These are phyloP conservation scores for Bruchidius siliquastri DNA, from an alignment of 2,888 invertebrate species.

Conservation along the genomic window DNA sequence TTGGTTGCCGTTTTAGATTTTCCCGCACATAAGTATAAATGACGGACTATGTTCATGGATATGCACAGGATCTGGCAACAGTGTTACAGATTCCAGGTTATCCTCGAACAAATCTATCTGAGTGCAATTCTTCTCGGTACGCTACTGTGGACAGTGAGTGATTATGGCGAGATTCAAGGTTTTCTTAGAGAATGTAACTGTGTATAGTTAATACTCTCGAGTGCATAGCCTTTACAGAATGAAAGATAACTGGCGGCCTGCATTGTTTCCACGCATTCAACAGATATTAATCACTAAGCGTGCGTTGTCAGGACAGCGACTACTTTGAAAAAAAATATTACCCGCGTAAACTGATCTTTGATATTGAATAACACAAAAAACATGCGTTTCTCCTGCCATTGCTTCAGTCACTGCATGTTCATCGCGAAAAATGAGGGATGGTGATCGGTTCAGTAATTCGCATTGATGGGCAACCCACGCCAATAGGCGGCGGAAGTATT, in stretches of 20 bases:
- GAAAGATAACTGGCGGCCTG: not conserved
- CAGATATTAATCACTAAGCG: not conserved
- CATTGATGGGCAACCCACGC: too few species aligned
- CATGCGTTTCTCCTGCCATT: not conserved
- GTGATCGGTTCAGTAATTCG: too few species aligned
- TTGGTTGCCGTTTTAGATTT: too few species aligned
- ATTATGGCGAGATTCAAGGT: not conserved
- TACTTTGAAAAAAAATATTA: not conserved
- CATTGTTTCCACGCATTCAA: not conserved
- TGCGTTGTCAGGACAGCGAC: not conserved
- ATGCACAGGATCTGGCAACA: too few species aligned
- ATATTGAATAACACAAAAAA: not conserved
- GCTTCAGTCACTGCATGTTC: not conserved
- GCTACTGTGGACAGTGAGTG: not conserved
- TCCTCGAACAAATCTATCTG: not conserved
- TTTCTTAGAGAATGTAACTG: not conserved
- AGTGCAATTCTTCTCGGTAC: not conserved
- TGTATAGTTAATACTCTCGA: not conserved
- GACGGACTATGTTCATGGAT: too few species aligned
- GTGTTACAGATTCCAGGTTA: too few species aligned
- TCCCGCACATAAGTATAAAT: too few species aligned
- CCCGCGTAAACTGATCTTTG: not conserved
- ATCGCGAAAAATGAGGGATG: too few species aligned
- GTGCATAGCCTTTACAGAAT: not conserved
- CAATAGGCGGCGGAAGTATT: too few species aligned